phyloP scores from a whole-genome alignment of 2,113 vertebrate species.

The Hemibates koningsi region DNA sequence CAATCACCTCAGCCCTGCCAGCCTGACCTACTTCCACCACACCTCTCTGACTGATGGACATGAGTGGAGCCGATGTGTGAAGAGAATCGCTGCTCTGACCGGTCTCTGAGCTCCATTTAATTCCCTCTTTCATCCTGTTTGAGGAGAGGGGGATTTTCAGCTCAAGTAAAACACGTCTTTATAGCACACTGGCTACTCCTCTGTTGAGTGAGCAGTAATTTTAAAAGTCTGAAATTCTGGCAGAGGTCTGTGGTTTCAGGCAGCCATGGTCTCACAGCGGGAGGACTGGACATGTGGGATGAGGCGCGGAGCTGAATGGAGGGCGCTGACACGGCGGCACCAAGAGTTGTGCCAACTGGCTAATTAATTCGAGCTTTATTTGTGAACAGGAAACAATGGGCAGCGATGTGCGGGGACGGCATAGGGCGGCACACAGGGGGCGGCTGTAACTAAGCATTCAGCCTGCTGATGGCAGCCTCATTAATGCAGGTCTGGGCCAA shows the following conservation, averaged over 20 bases:
- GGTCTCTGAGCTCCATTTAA: neutral
- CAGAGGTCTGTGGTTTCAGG: constrained; percentile 24
- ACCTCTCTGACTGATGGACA: constrained; percentile 1
- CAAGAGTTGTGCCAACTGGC: constrained; percentile 47
- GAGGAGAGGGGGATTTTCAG: neutral
- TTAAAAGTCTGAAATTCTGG: constrained; percentile 32
- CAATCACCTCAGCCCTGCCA: neutral
- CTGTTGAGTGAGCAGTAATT: constrained; percentile 18
- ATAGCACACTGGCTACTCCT: neutral
- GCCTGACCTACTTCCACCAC: constrained; percentile 36
- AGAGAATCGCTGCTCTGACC: neutral
- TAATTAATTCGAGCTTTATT: constrained; percentile 68
- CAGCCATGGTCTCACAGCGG: constrained; percentile 26
- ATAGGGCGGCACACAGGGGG: constrained; percentile 50
- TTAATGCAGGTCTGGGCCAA: constrained; percentile 65
- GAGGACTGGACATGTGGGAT: constrained; percentile 24
- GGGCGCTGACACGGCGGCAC: constrained; percentile 30
- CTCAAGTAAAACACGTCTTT: neutral
- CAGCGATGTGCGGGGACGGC: constrained; percentile 37
- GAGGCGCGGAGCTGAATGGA: constrained; percentile 23
- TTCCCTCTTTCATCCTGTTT: neutral
- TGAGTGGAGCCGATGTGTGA: neutral
- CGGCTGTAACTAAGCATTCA: constrained; percentile 55
- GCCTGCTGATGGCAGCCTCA: constrained; percentile 59
- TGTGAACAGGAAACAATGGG: constrained; percentile 60